Evolutionary conservation across 2,797 vertebrate genomes (phyloP).

Genomic region (Amblyraja radiata): DNA sequence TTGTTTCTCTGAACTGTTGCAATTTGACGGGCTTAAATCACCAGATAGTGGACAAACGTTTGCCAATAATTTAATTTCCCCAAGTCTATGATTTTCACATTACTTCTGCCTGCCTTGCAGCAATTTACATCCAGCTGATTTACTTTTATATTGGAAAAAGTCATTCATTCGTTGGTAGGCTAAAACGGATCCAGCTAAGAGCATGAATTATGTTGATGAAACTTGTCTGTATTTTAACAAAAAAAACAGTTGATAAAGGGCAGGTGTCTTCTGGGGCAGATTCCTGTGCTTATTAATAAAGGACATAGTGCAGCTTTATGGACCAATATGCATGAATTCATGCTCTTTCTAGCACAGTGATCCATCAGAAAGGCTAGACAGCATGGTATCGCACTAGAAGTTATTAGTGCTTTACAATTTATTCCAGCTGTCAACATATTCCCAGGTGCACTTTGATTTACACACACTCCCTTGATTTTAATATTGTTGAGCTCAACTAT

Average conservation of each 20-base stretch:
- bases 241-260: background rate
- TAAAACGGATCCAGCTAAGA: no score
- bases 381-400: background rate
- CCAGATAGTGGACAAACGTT: background rate
- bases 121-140: background rate
- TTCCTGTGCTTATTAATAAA: background rate
- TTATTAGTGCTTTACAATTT: background rate
- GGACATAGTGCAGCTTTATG: background rate
- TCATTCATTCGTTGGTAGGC: background rate
- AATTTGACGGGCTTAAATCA: background rate
- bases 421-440: background rate
- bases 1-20: no score
- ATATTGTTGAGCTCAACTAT: background rate
- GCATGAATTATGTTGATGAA: no score
- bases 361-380: background rate
- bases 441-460: conserved; percentile 7
- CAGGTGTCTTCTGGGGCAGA: background rate
- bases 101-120: no score
- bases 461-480: background rate
- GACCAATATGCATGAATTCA: background rate
- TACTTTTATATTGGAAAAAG: background rate
- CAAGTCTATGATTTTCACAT: background rate
- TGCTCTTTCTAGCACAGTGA: background rate
- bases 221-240: background rate
- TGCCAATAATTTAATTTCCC: background rate